phyloP scores from a whole-genome alignment of 1,140 invertebrate genomes.

The Brachionus rubens region DNA sequence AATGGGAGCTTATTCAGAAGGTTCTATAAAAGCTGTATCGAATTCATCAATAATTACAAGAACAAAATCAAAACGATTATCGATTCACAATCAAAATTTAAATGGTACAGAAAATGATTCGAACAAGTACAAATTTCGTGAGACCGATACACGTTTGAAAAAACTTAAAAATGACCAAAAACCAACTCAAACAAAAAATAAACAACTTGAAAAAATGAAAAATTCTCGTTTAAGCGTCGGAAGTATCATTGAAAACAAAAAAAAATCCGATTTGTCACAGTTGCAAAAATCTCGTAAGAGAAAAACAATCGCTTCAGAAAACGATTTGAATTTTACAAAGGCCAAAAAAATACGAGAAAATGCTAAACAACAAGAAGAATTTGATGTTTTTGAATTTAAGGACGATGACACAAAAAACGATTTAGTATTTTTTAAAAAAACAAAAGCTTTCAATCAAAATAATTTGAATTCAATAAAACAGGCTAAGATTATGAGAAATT shows the following conservation, averaged over 20 bases:
- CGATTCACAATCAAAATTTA: not conserved
- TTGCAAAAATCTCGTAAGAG: not conserved
- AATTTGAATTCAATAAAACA: not conserved
- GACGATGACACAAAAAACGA: constrained; percentile 13
- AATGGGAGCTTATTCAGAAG: constrained; percentile 17
- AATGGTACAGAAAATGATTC: not conserved
- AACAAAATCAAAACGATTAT: constrained; percentile 2
- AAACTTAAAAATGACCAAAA: constrained; percentile 1
- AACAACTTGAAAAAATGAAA: not conserved
- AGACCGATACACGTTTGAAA: constrained; percentile 30
- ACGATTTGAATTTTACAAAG: not conserved
- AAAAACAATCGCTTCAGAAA: not conserved
- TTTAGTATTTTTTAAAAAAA: not conserved
- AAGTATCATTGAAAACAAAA: no score
- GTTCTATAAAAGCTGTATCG: not conserved
- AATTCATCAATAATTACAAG: constrained; percentile 12
- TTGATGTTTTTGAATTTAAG: constrained; percentile 37
- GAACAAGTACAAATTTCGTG: constrained; percentile 31
- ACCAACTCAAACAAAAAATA: not conserved
- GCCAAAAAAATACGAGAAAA: not conserved
- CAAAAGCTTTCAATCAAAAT: not conserved
- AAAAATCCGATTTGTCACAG: no score
- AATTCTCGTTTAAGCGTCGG: not conserved
- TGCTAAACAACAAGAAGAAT: not conserved
- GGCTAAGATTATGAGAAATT: not conserved